phyloP scores from a whole-genome alignment of 1,140 invertebrate genomes.

The Hyles euphorbiae region DNA sequence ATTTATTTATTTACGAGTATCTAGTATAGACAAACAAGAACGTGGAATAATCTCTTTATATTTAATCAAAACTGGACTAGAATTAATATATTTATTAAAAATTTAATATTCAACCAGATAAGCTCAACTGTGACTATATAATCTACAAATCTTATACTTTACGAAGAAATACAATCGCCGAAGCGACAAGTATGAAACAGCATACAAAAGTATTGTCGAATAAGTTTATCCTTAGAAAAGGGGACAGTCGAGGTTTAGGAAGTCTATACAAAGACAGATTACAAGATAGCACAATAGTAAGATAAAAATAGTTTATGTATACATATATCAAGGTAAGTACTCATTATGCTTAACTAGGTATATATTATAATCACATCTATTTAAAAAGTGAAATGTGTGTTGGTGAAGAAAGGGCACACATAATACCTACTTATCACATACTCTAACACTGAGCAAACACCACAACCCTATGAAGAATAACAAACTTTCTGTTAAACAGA shows the following conservation, averaged over 20 bases:
- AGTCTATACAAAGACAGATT: slow-evolving; percentile 31
- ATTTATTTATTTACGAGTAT: too few relatives aligned
- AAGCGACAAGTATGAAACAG: slow-evolving; percentile 30
- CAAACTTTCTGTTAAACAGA: not conserved
- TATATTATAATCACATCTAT: slow-evolving; percentile 35
- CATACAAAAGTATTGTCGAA: slow-evolving; percentile 59
- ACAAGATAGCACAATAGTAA: slow-evolving; percentile 45
- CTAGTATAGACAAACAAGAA: too few relatives aligned
- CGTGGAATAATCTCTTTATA: too few relatives aligned
- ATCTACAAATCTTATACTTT: not conserved
- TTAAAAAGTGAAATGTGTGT: slow-evolving; percentile 25
- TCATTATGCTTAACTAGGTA: slow-evolving; percentile 22
- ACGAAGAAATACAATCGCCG: too few relatives aligned
- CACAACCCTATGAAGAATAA: slow-evolving; percentile 50
- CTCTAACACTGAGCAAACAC: slow-evolving; percentile 51
- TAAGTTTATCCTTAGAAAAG: slow-evolving; percentile 38
- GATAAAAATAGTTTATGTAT: slow-evolving; percentile 27
- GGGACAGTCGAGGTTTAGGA: slow-evolving; percentile 37
- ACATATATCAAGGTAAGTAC: slow-evolving; percentile 19
- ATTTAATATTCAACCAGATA: slow-evolving; percentile 12
- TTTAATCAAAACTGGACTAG: not conserved
- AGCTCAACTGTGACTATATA: slow-evolving; percentile 14
- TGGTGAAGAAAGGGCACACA: slow-evolving; percentile 21
- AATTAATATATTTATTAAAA: slow-evolving; percentile 5
- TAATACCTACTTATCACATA: slow-evolving; percentile 32